Evolutionary conservation across 2,888 invertebrate species (phyloP).

Genomic region (Sinopyrophorus schimmeli): DNA sequence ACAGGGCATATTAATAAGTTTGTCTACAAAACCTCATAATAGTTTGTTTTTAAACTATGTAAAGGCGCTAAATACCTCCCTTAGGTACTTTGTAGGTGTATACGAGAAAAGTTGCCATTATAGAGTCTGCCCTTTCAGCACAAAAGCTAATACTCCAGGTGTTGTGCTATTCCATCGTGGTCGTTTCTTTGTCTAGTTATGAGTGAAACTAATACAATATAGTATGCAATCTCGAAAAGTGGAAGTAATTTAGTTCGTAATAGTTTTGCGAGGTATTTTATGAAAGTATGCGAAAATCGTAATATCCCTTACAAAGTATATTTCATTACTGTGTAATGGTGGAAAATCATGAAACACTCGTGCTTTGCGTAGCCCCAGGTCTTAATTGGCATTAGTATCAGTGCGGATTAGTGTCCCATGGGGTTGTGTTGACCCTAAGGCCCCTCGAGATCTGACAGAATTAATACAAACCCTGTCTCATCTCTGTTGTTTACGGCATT

Average conservation of each 20-base stretch:
- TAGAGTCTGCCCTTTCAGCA: slow-evolving; percentile 7
- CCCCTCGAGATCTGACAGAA: slow-evolving; percentile 30
- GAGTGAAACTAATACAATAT: too few species aligned
- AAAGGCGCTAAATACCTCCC: slow-evolving; percentile 6
- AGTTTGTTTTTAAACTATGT: slow-evolving; percentile 1
- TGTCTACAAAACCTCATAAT: slow-evolving; percentile 1
- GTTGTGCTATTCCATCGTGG: slow-evolving; percentile 7
- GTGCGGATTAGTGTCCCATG: slow-evolving; percentile 38
- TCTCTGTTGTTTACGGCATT: slow-evolving; percentile 34
- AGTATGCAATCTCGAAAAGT: slow-evolving; percentile 1
- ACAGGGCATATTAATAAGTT: slow-evolving; percentile 3
- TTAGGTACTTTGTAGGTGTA: slow-evolving; percentile 1
- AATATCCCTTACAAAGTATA: too few species aligned
- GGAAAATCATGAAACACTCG: slow-evolving; percentile 20
- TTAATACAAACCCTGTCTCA: slow-evolving; percentile 32
- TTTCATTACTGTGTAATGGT: too few species aligned
- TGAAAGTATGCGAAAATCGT: too few species aligned
- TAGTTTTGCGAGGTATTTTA: too few species aligned
- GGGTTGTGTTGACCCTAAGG: slow-evolving; percentile 30
- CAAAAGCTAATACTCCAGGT: not conserved
- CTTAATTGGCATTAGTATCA: slow-evolving; percentile 42
- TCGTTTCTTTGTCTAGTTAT: not conserved
- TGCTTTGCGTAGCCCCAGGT: slow-evolving; percentile 28
- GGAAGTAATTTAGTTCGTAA: not conserved
- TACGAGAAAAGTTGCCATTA: slow-evolving; percentile 4